phyloP scores from a whole-genome alignment of 2,797 vertebrate species.

The Sebastes ruberrimus region DNA sequence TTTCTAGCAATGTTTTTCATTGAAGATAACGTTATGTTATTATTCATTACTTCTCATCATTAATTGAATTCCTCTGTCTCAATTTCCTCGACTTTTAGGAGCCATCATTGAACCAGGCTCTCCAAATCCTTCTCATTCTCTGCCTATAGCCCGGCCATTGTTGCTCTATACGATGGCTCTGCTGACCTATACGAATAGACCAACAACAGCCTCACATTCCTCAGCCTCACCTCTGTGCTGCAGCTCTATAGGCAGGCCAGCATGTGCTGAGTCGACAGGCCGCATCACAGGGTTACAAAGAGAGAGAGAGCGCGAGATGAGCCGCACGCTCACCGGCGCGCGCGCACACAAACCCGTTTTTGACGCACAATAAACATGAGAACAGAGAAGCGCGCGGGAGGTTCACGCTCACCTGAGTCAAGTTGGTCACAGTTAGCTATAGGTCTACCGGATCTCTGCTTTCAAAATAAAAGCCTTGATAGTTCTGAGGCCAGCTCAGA shows the following conservation, averaged over 20 bases:
- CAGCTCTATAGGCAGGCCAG: slow-evolving; percentile 24
- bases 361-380: background rate
- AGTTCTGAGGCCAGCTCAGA: background rate
- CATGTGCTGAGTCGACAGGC: slow-evolving; percentile 76
- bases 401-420: slow-evolving; percentile 22
- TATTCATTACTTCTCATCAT: background rate
- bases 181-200: slow-evolving; percentile 80
- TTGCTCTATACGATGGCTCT: slow-evolving; percentile 74
- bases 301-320: slow-evolving; percentile 19
- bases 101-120: background rate
- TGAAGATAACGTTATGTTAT: too few species aligned
- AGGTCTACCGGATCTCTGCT: background rate
- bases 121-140: slow-evolving; percentile 76
- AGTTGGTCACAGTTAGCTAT: background rate
- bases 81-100: slow-evolving; percentile 13
- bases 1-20: background rate
- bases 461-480: background rate
- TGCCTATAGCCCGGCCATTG: slow-evolving; percentile 74
- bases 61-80: background rate
- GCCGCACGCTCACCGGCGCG: background rate
- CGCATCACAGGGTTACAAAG: slow-evolving; percentile 30
- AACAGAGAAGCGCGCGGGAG: background rate
- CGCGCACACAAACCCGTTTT: background rate
- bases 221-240: slow-evolving; percentile 37
- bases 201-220: slow-evolving; percentile 68